These are phyloP conservation scores for Erebia ligea DNA, from an alignment of 2,888 invertebrate genomes.

Conservation along the genomic window DNA sequence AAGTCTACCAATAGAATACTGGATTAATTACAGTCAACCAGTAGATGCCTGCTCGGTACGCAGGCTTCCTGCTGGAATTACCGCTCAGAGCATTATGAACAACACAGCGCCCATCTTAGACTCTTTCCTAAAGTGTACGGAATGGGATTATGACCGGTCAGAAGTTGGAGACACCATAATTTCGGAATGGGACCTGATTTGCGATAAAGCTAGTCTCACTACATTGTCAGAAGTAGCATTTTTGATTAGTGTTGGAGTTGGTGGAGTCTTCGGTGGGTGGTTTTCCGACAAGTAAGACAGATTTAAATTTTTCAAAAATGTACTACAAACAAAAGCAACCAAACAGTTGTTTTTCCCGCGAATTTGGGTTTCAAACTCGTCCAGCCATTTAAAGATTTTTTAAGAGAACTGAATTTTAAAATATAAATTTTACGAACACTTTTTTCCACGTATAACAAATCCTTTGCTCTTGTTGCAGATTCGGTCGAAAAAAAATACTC, in stretches of 20 bases:
- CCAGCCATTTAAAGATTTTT: too few species aligned
- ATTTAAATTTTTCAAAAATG: not conserved
- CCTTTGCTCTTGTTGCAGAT: constrained; percentile 61
- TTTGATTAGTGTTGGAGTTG: constrained; percentile 89
- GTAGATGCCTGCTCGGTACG: constrained; percentile 82
- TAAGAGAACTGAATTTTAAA: not conserved
- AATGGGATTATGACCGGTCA: constrained; percentile 84
- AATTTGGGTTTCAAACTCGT: too few species aligned
- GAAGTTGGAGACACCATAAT: constrained; percentile 87
- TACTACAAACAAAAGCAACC: too few species aligned
- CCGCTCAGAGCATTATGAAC: constrained; percentile 65
- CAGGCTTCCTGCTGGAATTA: constrained; percentile 63
- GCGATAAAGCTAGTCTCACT: constrained; percentile 86
- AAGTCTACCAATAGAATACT: constrained; percentile 78
- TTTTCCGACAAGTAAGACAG: constrained; percentile 86
- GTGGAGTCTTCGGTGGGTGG: constrained; percentile 90
- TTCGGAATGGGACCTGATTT: constrained; percentile 90
- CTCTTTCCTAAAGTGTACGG: constrained; percentile 76
- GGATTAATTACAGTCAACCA: constrained; percentile 87
- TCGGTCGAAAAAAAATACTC: constrained; percentile 89
- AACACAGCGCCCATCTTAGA: constrained; percentile 47
- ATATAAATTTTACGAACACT: not conserved
- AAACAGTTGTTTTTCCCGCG: too few species aligned
- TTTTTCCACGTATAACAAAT: not conserved
- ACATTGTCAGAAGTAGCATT: constrained; percentile 91